These are phyloP conservation scores for Cynopterus brachyotis DNA, from an alignment of 2,113 vertebrate genomes.

Conservation along the genomic window DNA sequence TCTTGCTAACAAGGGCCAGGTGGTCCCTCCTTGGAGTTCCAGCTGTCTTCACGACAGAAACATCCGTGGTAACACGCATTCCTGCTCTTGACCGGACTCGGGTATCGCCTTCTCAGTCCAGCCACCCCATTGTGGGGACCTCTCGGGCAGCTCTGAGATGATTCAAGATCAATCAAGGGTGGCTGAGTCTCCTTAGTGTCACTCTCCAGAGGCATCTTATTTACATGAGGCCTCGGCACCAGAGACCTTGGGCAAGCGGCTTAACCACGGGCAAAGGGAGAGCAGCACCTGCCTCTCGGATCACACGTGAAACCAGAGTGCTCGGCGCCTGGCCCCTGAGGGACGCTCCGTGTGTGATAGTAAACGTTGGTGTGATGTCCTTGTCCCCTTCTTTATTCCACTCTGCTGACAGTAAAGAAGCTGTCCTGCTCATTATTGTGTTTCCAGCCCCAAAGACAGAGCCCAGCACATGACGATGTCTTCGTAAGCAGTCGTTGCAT, in stretches of 20 bases:
- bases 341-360: accelerated
- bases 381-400: neutral
- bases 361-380: neutral
- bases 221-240: accelerated
- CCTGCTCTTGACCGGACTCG: neutral
- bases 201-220: neutral
- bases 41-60: neutral
- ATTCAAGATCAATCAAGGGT: neutral
- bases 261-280: neutral
- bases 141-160: neutral
- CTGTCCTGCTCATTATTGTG: neutral
- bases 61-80: too few relatives aligned
- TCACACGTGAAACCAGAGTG: accelerated
- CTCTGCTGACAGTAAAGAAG: neutral
- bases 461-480: neutral
- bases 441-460: neutral
- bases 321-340: neutral
- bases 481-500: neutral
- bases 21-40: neutral
- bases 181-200: neutral
- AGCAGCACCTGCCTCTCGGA: neutral
- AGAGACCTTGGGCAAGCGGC: neutral
- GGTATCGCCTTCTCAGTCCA: neutral
- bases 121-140: too few relatives aligned
- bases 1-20: neutral